Conservation (phyloP, 2,113 vertebrate species). For the Tachycineta bicolor region DNA sequence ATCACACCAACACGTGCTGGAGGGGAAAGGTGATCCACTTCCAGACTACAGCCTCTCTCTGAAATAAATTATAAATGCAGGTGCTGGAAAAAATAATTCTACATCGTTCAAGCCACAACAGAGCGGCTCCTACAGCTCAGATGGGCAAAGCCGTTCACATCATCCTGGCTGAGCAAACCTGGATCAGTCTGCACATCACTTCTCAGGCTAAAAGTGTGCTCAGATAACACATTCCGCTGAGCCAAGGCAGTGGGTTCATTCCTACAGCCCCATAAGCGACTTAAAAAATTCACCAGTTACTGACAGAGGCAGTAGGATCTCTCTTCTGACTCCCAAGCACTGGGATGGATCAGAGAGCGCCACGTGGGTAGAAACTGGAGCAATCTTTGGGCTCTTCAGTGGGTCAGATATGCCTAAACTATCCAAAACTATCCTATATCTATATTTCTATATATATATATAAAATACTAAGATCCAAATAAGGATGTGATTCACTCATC, state of each 20-base stretch:
- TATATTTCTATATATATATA: no score
- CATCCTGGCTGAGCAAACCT: not conserved
- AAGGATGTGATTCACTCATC: not conserved
- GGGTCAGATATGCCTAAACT: not conserved
- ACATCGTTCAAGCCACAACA: not conserved
- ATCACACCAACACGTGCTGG: rapidly evolving
- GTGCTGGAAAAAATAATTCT: not conserved
- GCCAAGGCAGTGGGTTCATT: not conserved
- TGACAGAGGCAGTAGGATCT: not conserved
- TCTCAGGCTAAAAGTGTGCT: not conserved
- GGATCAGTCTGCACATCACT: not conserved
- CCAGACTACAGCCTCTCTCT: not conserved
- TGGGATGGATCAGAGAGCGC: not conserved
- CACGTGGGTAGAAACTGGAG: not conserved
- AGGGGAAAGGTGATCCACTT: not conserved
- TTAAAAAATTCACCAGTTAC: not conserved
- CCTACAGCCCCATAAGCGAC: not conserved
- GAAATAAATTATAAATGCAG: not conserved
- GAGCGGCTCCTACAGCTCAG: not conserved
- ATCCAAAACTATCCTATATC: no score
- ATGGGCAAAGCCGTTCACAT: not conserved
- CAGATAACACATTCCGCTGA: not conserved
- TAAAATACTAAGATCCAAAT: not conserved
- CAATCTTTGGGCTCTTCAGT: not conserved
- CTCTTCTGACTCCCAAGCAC: not conserved